Conservation (phyloP, 23 tunicate species). For the Ciona savignyi region DNA sequence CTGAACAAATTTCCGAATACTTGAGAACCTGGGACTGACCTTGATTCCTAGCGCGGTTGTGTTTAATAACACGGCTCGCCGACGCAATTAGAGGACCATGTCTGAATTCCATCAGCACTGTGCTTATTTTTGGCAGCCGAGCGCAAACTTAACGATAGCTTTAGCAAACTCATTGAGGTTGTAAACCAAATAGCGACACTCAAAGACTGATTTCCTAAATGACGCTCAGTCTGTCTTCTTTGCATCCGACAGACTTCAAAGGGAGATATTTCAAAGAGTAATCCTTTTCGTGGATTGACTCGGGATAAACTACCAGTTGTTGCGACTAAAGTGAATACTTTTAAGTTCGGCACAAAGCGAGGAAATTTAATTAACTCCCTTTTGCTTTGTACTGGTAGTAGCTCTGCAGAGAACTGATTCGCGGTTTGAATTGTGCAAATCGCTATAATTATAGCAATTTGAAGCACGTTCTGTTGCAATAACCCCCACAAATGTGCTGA, state of each 20-base stretch:
- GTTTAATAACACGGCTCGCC: not conserved
- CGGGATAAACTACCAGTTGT: not conserved
- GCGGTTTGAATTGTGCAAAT: too few relatives aligned
- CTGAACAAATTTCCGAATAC: not conserved
- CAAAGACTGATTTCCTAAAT: not conserved
- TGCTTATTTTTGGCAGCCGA: not conserved
- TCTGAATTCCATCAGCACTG: not conserved
- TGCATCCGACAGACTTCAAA: conserved; percentile 1
- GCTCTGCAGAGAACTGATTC: too few relatives aligned
- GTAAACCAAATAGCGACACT: not conserved
- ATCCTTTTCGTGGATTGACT: not conserved
- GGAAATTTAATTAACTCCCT: not conserved
- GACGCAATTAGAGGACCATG: not conserved
- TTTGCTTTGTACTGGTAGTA: too few relatives aligned
- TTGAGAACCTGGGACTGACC: not conserved
- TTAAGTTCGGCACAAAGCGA: not conserved
- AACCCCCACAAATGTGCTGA: not conserved
- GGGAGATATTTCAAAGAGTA: not conserved
- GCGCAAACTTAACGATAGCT: not conserved
- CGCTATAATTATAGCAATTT: too few relatives aligned
- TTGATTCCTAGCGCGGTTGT: not conserved
- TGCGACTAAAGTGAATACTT: not conserved
- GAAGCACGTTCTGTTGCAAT: not conserved
- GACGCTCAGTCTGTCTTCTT: not conserved
- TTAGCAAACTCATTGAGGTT: not conserved